Conservation (phyloP, 2,113 vertebrate genomes). For the Alectura lathami region DNA sequence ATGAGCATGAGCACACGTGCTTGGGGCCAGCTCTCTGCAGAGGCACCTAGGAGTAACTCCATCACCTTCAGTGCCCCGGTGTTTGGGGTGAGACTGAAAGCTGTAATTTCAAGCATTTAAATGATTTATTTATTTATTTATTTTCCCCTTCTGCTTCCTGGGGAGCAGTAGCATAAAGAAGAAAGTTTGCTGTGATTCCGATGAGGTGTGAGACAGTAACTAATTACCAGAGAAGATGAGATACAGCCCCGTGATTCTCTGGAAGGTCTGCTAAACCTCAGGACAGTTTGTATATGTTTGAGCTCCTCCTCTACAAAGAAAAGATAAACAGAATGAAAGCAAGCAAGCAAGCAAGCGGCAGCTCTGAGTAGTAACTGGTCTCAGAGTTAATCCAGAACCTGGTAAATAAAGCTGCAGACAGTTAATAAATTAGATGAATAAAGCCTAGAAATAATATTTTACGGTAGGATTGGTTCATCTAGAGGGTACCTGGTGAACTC, state of each 20-base stretch:
- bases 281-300: constrained; percentile 42
- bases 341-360: background rate
- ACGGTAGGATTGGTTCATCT: constrained; percentile 87
- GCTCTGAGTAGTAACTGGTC: constrained; percentile 30
- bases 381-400: constrained; percentile 45
- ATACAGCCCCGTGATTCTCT: constrained; percentile 3
- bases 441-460: constrained; percentile 91
- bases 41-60: background rate
- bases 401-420: constrained; percentile 49
- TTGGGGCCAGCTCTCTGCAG: background rate
- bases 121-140: background rate
- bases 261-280: constrained; percentile 44
- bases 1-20: background rate
- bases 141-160: background rate
- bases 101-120: background rate
- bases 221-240: constrained; percentile 33
- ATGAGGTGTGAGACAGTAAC: background rate
- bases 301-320: background rate
- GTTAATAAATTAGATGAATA: constrained; percentile 85
- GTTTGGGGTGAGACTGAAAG: background rate
- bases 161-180: background rate
- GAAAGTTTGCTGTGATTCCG: background rate
- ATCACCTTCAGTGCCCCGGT: background rate
- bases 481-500: constrained; percentile 80
- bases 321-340: constrained; percentile 32